These are phyloP conservation scores for Argynnis bischoffii DNA, from an alignment of 2,888 invertebrate genomes.

Conservation along the genomic window DNA sequence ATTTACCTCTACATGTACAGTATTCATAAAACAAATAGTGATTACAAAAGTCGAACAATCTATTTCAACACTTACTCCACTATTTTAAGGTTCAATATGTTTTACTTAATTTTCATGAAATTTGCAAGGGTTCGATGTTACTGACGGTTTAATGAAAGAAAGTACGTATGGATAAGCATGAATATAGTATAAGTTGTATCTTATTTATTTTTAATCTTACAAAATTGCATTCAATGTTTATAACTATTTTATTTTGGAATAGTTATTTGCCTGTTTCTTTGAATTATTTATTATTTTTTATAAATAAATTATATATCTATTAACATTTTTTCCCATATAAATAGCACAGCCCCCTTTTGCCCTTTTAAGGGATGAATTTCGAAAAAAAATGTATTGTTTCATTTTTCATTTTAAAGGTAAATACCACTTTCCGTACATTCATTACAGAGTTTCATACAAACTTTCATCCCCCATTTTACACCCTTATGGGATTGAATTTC, in stretches of 20 bases:
- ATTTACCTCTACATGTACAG: constrained; percentile 26
- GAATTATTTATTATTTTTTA: no score
- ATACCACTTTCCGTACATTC: no score
- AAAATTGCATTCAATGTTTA: not conserved
- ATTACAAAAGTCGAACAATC: constrained; percentile 12
- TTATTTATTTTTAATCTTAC: not conserved
- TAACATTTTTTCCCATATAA: no score
- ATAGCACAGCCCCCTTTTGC: no score
- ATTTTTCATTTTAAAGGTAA: no score
- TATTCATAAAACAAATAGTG: constrained; percentile 15
- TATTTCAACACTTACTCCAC: not conserved
- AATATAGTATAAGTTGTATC: not conserved
- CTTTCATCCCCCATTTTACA: no score
- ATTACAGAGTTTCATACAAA: no score
- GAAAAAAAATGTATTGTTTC: no score
- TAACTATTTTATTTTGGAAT: not conserved
- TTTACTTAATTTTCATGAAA: not conserved
- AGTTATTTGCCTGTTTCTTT: no score
- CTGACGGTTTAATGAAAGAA: constrained; percentile 27
- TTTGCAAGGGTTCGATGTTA: constrained; percentile 16
- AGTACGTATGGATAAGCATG: not conserved
- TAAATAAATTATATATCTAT: no score
- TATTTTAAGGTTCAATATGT: constrained; percentile 4
- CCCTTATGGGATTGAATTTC: no score
- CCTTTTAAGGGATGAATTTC: no score